A percentile compares a stretch with the other conserved stretches of the same genome.
Conservation (phyloP, 2,113 vertebrate genomes). For the Anseranas semipalmata region DNA sequence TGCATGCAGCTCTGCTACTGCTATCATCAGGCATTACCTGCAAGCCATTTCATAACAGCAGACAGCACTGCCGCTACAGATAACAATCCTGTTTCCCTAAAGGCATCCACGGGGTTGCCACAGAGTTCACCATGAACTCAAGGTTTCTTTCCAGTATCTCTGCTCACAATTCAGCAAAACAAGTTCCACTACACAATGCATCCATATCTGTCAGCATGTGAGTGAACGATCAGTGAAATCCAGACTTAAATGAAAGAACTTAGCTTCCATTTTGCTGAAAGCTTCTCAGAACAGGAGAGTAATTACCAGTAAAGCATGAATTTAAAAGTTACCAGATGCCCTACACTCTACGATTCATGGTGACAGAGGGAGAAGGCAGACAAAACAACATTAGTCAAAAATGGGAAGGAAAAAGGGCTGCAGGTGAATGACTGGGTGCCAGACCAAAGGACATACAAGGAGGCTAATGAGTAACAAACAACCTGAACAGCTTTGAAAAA, state of each 20-base stretch:
- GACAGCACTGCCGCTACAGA: background rate
- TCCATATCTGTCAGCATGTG: background rate
- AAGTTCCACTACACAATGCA: background rate
- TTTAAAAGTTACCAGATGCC: background rate
- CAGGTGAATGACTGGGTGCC: background rate
- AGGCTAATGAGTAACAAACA: background rate
- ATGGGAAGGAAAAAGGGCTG: background rate
- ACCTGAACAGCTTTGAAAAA: background rate
- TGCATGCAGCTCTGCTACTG: background rate
- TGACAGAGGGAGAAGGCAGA: background rate
- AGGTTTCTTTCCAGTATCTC: background rate
- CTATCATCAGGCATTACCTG: background rate
- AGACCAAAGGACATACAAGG: background rate
- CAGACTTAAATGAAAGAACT: background rate
- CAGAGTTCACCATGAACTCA: background rate
- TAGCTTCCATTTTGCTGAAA: background rate
- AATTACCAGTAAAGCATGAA: background rate
- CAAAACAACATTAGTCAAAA: background rate
- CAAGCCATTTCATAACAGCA: background rate
- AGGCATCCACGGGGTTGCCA: background rate
- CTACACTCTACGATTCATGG: background rate
- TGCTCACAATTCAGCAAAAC: background rate
- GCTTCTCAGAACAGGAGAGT: background rate
- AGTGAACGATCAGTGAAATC: background rate
- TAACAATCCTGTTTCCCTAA: conserved; percentile 14